Conservation (phyloP, 2,797 vertebrate species). For the Sylvia borin region DNA sequence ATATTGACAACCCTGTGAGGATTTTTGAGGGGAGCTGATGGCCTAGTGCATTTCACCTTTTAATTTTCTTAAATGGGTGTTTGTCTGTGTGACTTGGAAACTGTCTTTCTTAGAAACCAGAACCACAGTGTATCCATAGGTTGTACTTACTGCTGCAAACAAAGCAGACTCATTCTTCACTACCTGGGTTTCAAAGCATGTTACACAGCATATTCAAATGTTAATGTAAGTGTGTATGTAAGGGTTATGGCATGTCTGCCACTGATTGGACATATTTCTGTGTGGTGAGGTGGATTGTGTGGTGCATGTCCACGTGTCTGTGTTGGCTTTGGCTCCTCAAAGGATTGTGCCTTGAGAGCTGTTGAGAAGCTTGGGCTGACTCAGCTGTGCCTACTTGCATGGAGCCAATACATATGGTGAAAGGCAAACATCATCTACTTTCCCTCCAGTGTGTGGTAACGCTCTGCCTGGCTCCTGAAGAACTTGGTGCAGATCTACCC, state of each 20-base stretch:
- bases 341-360: background rate
- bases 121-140: background rate
- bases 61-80: background rate
- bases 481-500: background rate
- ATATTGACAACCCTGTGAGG: background rate
- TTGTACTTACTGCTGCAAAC: background rate
- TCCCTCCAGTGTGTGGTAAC: background rate
- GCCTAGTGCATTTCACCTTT: background rate
- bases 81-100: background rate
- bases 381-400: background rate
- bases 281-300: fast-evolving
- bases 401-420: fast-evolving
- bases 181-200: background rate
- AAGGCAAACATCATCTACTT: background rate
- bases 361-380: background rate
- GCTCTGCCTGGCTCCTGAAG: background rate
- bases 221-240: background rate
- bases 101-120: background rate
- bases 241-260: fast-evolving
- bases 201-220: background rate
- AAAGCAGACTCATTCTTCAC: background rate
- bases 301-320: fast-evolving
- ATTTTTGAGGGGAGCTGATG: background rate
- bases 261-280: background rate
- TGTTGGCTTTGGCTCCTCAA: background rate